Conservation (phyloP, 2,888 invertebrate genomes). For the Margaritifera margaritifera region DNA sequence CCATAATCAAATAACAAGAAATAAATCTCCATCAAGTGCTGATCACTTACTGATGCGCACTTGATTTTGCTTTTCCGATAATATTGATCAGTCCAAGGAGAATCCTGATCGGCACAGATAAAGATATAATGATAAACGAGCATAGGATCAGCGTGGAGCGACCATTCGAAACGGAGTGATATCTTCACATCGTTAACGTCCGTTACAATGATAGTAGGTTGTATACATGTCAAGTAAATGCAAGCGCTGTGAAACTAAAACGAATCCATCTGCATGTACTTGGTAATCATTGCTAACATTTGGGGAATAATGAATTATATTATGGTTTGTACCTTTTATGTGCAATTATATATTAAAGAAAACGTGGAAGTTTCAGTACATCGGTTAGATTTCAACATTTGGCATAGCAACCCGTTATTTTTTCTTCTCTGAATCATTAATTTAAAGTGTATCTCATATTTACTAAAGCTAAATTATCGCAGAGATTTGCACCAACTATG, state of each 20-base stretch:
- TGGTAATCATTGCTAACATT: constrained; percentile 40
- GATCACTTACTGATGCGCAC: neutral
- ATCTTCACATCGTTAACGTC: constrained; percentile 44
- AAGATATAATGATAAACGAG: constrained; percentile 45
- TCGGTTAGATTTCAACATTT: too few species aligned
- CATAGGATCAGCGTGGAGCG: constrained; percentile 43
- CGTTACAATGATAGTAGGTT: constrained; percentile 36
- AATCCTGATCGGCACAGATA: constrained; percentile 28
- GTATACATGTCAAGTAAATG: constrained; percentile 55
- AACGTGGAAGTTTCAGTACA: too few species aligned
- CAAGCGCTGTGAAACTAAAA: constrained; percentile 53
- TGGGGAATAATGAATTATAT: too few species aligned
- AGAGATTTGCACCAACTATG: too few species aligned
- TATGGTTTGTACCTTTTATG: too few species aligned
- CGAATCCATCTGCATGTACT: constrained; percentile 57
- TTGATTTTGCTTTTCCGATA: constrained; percentile 10
- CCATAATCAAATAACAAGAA: too few species aligned
- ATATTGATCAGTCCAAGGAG: constrained; percentile 38
- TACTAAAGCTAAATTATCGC: too few species aligned
- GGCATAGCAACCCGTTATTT: too few species aligned
- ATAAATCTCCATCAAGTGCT: too few species aligned
- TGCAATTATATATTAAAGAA: too few species aligned
- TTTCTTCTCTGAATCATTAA: too few species aligned
- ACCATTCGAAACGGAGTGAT: constrained; percentile 47
- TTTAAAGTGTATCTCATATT: too few species aligned